phyloP scores from a whole-genome alignment of 2,113 vertebrate genomes.

The Ia io region DNA sequence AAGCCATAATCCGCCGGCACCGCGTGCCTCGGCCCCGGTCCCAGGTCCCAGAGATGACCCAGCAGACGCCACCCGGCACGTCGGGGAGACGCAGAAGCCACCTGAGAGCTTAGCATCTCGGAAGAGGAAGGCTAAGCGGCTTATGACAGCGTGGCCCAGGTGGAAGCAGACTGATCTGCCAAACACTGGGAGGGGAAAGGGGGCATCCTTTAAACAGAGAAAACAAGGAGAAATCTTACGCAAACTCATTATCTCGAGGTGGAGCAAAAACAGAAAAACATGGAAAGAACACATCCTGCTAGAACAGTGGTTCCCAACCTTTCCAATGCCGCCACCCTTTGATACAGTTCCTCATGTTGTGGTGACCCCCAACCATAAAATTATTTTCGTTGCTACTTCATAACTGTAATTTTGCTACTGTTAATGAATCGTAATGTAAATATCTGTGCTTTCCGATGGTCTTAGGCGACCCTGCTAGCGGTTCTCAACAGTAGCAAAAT shows the following conservation, averaged over 20 bases:
- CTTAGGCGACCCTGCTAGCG: too few species aligned
- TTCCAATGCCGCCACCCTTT: too few species aligned
- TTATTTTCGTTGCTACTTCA: too few species aligned
- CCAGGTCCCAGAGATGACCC: accelerated
- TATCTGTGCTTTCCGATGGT: too few species aligned
- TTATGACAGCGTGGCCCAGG: neutral
- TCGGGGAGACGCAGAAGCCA: neutral
- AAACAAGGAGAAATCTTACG: neutral
- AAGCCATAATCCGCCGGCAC: accelerated
- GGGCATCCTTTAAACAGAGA: neutral
- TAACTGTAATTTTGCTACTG: too few species aligned
- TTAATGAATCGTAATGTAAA: too few species aligned
- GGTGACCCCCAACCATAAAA: too few species aligned
- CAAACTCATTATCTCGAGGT: neutral
- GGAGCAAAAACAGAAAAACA: neutral
- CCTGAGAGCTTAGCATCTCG: neutral
- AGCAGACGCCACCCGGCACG: accelerated
- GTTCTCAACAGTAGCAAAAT: too few species aligned
- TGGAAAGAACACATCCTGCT: neutral
- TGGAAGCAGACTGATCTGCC: neutral
- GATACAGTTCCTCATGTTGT: too few species aligned
- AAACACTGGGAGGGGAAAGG: neutral
- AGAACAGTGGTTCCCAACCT: neutral
- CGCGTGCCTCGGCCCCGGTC: accelerated
- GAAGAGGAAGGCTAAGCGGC: neutral